These are phyloP conservation scores for Apostichopus leukothele DNA, from an alignment of 53 echinoderm and acorn worm species.

Conservation along the genomic window DNA sequence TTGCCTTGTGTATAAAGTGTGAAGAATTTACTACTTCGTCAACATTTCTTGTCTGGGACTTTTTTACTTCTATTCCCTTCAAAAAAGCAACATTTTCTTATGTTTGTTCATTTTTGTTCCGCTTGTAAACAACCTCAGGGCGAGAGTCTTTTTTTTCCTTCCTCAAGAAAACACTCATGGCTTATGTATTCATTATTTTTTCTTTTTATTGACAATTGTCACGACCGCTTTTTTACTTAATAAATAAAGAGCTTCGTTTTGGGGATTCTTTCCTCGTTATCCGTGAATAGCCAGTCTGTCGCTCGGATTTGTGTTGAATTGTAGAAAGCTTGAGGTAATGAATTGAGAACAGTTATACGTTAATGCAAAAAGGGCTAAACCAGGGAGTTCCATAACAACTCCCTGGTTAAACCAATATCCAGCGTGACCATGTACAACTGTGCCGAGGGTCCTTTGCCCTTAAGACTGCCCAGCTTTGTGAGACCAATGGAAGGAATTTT, in stretches of 20 bases:
- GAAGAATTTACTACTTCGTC: background rate
- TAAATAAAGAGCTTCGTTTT: background rate
- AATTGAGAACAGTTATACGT: background rate
- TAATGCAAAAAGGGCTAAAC: background rate
- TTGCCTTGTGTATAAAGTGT: background rate
- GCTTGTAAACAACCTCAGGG: constrained; percentile 17
- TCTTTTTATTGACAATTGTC: background rate
- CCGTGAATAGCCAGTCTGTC: background rate
- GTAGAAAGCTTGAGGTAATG: background rate
- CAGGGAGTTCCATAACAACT: background rate
- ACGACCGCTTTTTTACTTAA: background rate
- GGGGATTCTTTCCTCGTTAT: background rate
- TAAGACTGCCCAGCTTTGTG: too few species aligned
- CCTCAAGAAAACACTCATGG: constrained; percentile 1
- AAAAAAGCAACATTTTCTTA: background rate
- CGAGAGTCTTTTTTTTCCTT: background rate
- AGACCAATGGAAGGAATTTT: background rate
- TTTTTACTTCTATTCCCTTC: background rate
- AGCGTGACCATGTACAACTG: too few species aligned
- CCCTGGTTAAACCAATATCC: too few species aligned
- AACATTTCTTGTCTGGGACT: background rate
- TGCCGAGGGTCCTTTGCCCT: too few species aligned
- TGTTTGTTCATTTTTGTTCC: constrained; percentile 44
- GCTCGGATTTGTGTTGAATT: background rate
- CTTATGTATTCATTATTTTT: too few species aligned